Evolutionary conservation across 1,140 invertebrate species (phyloP).

Genomic region (Melitaea cinxia): DNA sequence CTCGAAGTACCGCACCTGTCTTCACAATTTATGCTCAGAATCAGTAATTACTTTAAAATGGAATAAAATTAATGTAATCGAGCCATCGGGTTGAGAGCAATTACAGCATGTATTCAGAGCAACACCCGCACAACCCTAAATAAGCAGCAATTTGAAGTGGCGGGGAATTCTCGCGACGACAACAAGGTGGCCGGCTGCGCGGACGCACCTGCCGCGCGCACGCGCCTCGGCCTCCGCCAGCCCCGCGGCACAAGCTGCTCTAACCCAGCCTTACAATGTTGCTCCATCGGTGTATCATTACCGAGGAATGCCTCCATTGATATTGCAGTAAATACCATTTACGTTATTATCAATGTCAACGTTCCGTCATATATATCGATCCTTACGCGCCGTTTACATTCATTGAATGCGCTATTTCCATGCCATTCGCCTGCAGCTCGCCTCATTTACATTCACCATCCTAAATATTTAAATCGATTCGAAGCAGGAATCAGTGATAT

Average conservation of each 20-base stretch:
- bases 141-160: conserved; percentile 60
- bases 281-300: conserved; percentile 28
- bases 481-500: not conserved
- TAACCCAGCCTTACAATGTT: conserved; percentile 28
- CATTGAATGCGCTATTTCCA: conserved; percentile 2
- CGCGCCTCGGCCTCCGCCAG: conserved; percentile 43
- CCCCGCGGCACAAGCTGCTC: conserved; percentile 34
- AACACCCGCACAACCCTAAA: conserved; percentile 50
- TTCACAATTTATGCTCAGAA: conserved; percentile 39
- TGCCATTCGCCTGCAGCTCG: not conserved
- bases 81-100: conserved; percentile 37
- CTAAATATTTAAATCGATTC: conserved; percentile 13
- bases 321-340: conserved; percentile 43
- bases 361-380: conserved; percentile 42
- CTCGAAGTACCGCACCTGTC: conserved; percentile 38
- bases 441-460: conserved; percentile 18
- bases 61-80: conserved; percentile 46
- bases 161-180: conserved; percentile 57
- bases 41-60: conserved; percentile 45
- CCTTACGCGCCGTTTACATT: conserved; percentile 17
- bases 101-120: conserved; percentile 42
- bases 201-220: conserved; percentile 62
- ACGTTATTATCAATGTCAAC: conserved; percentile 42
- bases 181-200: conserved; percentile 69
- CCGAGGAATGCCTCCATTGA: conserved; percentile 47